These are phyloP conservation scores for Rhyacichthys aspro DNA, from an alignment of 2,797 vertebrate genomes.

Conservation along the genomic window DNA sequence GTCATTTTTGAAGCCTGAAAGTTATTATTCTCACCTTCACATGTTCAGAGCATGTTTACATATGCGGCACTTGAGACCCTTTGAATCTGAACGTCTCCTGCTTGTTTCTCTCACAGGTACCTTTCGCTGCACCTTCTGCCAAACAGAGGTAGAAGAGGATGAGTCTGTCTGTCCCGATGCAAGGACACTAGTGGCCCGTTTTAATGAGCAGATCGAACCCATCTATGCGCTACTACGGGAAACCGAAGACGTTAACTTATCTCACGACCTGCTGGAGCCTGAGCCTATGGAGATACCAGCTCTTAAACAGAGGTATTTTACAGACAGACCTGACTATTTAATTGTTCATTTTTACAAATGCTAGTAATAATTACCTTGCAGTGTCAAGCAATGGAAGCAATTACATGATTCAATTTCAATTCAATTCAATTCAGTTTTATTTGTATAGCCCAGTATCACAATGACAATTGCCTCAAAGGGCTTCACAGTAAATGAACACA, in stretches of 20 bases:
- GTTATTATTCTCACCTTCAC: too few relatives aligned
- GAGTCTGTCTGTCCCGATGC: constrained; percentile 89
- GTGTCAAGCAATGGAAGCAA: background rate
- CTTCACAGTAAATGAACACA: too few relatives aligned
- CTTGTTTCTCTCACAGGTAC: constrained; percentile 77
- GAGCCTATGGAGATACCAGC: constrained; percentile 95
- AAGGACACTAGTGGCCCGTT: constrained; percentile 92
- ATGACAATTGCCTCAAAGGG: too few relatives aligned
- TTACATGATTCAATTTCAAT: too few relatives aligned
- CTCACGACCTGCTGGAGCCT: constrained; percentile 93
- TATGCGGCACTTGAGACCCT: too few relatives aligned
- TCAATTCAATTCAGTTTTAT: too few relatives aligned
- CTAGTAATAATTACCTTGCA: background rate
- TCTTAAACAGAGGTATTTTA: constrained; percentile 90
- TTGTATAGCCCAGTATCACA: too few relatives aligned
- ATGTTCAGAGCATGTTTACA: too few relatives aligned
- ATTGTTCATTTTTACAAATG: background rate
- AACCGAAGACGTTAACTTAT: constrained; percentile 94
- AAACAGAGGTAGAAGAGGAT: constrained; percentile 96
- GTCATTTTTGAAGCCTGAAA: too few relatives aligned
- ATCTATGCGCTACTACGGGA: constrained; percentile 94
- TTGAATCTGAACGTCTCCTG: too few relatives aligned
- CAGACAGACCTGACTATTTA: background rate
- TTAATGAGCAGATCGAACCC: constrained; percentile 98
- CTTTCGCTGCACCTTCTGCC: constrained; percentile 96